Evolutionary conservation across 2,113 vertebrate species (phyloP).

Genomic region (Dicaeum eximium): DNA sequence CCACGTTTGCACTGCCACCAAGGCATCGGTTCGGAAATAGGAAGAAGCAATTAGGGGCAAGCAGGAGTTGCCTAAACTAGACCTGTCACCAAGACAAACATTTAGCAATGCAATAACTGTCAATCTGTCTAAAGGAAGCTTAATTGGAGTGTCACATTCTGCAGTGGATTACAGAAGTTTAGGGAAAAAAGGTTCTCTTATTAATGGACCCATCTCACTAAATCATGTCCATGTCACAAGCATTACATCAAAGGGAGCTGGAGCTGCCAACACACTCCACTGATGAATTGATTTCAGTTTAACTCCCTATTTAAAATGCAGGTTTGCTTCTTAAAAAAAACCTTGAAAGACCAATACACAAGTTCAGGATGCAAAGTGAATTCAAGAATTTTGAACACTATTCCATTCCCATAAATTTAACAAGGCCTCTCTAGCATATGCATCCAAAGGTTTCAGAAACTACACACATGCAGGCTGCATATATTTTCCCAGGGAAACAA

Average conservation of each 20-base stretch:
- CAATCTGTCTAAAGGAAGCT: not conserved
- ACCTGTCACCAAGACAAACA: not conserved
- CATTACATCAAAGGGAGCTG: not conserved
- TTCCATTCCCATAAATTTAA: not conserved
- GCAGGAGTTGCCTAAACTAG: not conserved
- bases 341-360: not conserved
- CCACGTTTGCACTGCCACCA: not conserved
- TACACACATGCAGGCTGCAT: not conserved
- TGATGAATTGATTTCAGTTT: conserved; percentile 11
- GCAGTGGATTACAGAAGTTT: not conserved
- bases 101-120: not conserved
- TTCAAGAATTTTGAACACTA: not conserved
- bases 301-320: conserved; percentile 21
- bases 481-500: not conserved
- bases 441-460: not conserved
- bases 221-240: conserved; percentile 14
- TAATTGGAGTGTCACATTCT: conserved; percentile 13
- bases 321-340: not conserved
- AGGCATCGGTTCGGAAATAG: not conserved
- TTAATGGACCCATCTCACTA: not conserved
- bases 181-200: not conserved
- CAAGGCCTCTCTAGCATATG: not conserved
- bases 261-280: not conserved
- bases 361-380: not conserved
- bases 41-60: not conserved